Evolutionary conservation across 2,888 invertebrate species (phyloP).

Genomic region (Empis stercorea): DNA sequence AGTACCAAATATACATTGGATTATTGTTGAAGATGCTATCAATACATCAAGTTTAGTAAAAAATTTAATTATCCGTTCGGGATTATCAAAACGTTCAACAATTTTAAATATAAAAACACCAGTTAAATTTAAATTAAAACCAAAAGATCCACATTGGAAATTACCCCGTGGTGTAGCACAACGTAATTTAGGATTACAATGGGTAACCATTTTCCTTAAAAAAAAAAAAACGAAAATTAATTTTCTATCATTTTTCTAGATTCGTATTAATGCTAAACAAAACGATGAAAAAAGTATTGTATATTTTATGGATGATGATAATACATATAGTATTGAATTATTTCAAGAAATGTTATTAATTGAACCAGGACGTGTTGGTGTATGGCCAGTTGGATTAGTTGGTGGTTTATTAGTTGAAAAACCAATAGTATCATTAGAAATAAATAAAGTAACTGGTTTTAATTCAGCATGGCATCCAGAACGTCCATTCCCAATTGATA

Average conservation of each 20-base stretch:
- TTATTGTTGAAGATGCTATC: constrained; percentile 77
- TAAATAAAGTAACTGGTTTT: constrained; percentile 41
- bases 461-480: constrained; percentile 79
- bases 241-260: constrained; percentile 33
- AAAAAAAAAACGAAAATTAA: neutral
- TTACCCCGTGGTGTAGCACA: constrained; percentile 85
- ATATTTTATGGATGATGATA: constrained; percentile 96
- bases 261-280: constrained; percentile 25
- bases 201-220: constrained; percentile 40
- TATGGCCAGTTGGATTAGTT: constrained; percentile 93
- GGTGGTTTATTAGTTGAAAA: constrained; percentile 89
- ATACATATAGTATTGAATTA: constrained; percentile 77
- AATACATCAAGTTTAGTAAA: constrained; percentile 53
- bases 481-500: constrained; percentile 89
- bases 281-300: constrained; percentile 52
- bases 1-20: constrained; percentile 84
- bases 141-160: constrained; percentile 55
- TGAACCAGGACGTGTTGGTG: constrained; percentile 57
- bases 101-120: constrained; percentile 59
- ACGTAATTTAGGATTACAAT: constrained; percentile 70
- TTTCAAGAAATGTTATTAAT: constrained; percentile 83
- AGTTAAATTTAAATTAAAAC: constrained; percentile 49
- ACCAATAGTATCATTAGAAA: constrained; percentile 58
- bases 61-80: constrained; percentile 46
- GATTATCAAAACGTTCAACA: constrained; percentile 39